These are phyloP conservation scores for Diaphora mendica DNA, from an alignment of 2,888 invertebrate species.

Conservation along the genomic window DNA sequence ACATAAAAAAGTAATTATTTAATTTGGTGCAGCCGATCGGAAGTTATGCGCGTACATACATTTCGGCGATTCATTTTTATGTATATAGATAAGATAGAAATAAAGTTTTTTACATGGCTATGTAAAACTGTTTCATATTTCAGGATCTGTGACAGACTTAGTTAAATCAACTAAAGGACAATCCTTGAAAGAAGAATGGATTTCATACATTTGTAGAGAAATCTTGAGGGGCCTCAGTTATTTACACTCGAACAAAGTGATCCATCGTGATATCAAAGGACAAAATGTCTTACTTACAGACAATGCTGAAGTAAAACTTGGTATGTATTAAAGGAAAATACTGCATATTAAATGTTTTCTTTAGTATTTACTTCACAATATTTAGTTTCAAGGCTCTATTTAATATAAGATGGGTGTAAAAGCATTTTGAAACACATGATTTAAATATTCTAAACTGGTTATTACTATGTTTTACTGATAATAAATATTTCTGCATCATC, in stretches of 20 bases:
- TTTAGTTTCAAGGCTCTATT: neutral
- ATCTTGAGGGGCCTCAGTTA: slow-evolving; percentile 98
- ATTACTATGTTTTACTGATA: neutral
- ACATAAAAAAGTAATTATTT: no score
- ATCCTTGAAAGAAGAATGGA: slow-evolving; percentile 99
- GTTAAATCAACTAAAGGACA: slow-evolving; percentile 99
- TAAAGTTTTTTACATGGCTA: neutral
- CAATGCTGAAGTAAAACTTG: slow-evolving; percentile 99
- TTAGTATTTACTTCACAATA: slow-evolving; percentile 12
- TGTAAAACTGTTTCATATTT: slow-evolving; percentile 28
- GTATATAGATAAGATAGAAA: neutral
- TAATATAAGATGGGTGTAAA: neutral
- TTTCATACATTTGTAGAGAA: slow-evolving; percentile 99
- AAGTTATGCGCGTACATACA: no score
- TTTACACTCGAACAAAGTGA: slow-evolving; percentile 99
- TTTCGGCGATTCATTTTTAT: no score
- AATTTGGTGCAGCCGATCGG: no score
- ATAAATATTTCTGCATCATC: slow-evolving; percentile 46
- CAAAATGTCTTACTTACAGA: slow-evolving; percentile 99
- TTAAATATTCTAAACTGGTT: neutral
- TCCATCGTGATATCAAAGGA: slow-evolving; percentile 99
- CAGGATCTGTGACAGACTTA: slow-evolving; percentile 98
- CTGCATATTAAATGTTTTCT: slow-evolving; percentile 8
- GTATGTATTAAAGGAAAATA: slow-evolving; percentile 79
- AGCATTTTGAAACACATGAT: neutral